phyloP scores from a whole-genome alignment of 2,888 invertebrate species.

The Tenthredo notha region DNA sequence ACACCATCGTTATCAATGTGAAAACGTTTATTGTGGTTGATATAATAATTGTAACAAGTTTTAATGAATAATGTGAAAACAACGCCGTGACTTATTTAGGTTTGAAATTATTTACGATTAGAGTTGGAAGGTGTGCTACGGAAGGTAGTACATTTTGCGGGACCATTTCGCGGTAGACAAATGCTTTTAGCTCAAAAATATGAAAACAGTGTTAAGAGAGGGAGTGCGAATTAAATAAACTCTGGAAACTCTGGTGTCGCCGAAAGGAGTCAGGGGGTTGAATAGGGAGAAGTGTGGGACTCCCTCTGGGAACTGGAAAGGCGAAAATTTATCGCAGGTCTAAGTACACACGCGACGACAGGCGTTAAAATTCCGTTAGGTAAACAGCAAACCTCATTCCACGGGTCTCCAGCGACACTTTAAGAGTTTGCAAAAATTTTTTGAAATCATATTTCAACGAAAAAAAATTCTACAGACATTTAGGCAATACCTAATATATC shows the following conservation, averaged over 20 bases:
- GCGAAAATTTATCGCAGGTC: slow-evolving; percentile 48
- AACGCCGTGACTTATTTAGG: slow-evolving; percentile 9
- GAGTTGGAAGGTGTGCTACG: background rate
- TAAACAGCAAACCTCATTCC: slow-evolving; percentile 37
- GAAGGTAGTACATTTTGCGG: slow-evolving; percentile 20
- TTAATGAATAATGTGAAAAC: slow-evolving; percentile 7
- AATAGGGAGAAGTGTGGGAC: background rate
- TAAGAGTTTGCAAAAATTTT: slow-evolving; percentile 5
- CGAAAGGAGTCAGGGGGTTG: background rate
- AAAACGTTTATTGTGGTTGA: background rate
- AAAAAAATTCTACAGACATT: background rate
- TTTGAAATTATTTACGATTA: slow-evolving; percentile 5
- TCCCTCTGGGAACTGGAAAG: slow-evolving; percentile 20
- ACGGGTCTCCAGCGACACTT: slow-evolving; percentile 22
- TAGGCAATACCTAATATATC: background rate
- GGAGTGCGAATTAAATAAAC: slow-evolving; percentile 51
- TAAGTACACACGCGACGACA: slow-evolving; percentile 51
- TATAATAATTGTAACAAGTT: background rate
- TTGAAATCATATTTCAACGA: background rate
- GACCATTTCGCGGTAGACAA: slow-evolving; percentile 34
- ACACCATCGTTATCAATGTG: background rate
- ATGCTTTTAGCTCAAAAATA: slow-evolving; percentile 48
- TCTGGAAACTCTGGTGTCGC: slow-evolving; percentile 33
- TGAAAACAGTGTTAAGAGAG: slow-evolving; percentile 40
- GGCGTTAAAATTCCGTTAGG: slow-evolving; percentile 50